Base-by-base conservation (phyloP, 1,140 invertebrate genomes). In the Monomorium pharaonis region DNA sequence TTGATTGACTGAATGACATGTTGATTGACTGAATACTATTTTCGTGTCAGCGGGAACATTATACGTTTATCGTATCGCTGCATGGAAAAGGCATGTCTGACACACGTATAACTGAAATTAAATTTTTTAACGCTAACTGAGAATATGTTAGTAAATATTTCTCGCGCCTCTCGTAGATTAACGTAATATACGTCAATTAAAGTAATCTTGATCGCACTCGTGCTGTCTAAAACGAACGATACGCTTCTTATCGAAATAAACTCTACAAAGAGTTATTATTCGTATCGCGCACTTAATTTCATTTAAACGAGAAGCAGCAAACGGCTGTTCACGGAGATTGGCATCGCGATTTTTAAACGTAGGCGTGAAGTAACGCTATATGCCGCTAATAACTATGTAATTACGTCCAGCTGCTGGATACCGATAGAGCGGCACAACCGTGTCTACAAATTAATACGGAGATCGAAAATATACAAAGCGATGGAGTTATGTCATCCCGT, bases 401-500 rank as follows among this genome's bases (percentile, higher is more conserved):
- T 87, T 75, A 75, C 37, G 44, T 77, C 24, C 27, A 75, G 42
- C 70, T 58, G 70, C 4, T 76, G 54, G 63, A 76, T 62, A 54
- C 44, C n/a, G 63, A 47, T 10, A 9, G 85, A 51, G 14, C 21
- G 30, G 16, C 42, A 30, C 27, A 65, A 49, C 33, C 47, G 84
- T 47, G 54, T 69, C 24, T 49, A 24, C 47, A 70, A 88, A 77
- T 63, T 72, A 83, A 84, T 75, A 58, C 33, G 44, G 44, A 63
- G 49, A n/a, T 58, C 21, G 44, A 44, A 63, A 56, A 69, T 27
- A 47, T 69, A 54, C 51, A 76, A 70, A 87, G 44, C n/a, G 49
- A 21, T 12, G 30, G 58, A 33, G 37, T 88, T 72, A 70, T 84
- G 70, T 87, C 86, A 62, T 56, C 21, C 70, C 24, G 87, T 88